A percentile compares a stretch with the other conserved stretches of the same genome.
Evolutionary conservation across 2,113 vertebrate genomes (phyloP).

Genomic region (Oxygymnocypris stewartii): DNA sequence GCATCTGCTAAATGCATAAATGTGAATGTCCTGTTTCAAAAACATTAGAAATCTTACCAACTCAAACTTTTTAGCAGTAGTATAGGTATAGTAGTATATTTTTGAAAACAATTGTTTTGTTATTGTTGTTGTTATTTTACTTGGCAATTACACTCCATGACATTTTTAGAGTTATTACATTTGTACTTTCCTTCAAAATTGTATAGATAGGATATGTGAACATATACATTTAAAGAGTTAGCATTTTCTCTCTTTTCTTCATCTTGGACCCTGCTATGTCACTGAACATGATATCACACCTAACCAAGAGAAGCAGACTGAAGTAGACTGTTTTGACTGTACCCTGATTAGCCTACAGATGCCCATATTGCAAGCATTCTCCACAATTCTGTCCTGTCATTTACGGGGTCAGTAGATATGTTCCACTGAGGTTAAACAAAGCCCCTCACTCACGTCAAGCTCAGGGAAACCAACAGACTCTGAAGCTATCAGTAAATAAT

Average conservation of each 20-base stretch:
- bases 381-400: slow-evolving; percentile 9
- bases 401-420: slow-evolving; percentile 67
- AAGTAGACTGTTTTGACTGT: background rate
- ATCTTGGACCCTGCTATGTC: background rate
- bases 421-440: slow-evolving; percentile 92
- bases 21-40: no score
- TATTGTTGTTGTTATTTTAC: background rate
- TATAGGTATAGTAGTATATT: no score
- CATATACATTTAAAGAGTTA: background rate
- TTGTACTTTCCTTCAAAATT: background rate
- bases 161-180: background rate
- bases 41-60: background rate
- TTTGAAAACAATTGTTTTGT: no score
- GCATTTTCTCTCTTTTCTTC: background rate
- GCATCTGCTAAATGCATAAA: no score
- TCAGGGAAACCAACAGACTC: slow-evolving; percentile 95
- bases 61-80: no score
- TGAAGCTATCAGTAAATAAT: slow-evolving; percentile 93
- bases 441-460: slow-evolving; percentile 87
- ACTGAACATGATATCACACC: background rate
- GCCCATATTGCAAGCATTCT: background rate
- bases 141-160: background rate
- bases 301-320: background rate
- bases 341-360: background rate
- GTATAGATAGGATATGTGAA: background rate